Base-by-base conservation (phyloP, 2,797 vertebrate species). In the Clamator glandarius region DNA sequence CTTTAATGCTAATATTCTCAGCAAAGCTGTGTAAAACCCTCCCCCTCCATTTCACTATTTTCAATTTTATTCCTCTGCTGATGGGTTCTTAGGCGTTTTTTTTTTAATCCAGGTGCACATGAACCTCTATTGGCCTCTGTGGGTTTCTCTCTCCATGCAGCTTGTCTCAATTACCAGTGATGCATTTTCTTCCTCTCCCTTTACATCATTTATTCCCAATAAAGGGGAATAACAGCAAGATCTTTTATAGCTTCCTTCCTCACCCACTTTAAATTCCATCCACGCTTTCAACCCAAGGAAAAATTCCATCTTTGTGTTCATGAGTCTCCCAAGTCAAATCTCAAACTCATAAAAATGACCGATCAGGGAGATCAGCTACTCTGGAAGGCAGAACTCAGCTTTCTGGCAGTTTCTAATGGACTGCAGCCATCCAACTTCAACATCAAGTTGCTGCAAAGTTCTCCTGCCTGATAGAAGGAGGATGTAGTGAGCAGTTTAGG, bases 261-360 rank as follows among this genome's bases (percentile, higher is more conserved):
- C 35, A 17, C 70, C 73, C 58, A 59, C 39, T 95, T 89, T 84
- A 76, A 91, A 92, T 91, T 92, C 91, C 74, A 84, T 42, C 58
- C 58, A 31, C 31, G 4, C 15, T 59, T 92, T 57, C 39, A 84
- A 36, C 39, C 7, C 17, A 14, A 88, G 33, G 44, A 6, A 70
- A 70, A 57, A 31, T 8, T 33, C 55, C 4, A 1, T 51, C n/a
- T 77, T 44, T 2, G 14, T 0, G 0, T 69, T 94, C 67, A 24
- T 5, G 64, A 68, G 46, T 31, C 51, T 87, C 82, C 51, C 55
- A 57, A 31, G 70, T 58, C 67, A 84, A 66, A 80, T 29, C 73
- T 73, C 66, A 68, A 54, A 7, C 17, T 36, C 31, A 66, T 17
- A 68, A 62, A 78, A 70, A 57, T 4, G 57, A 24, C 21, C 12